Base-by-base conservation (phyloP, 92 coral and sea anemone genomes). In the Isaurus tuberculatus region DNA sequence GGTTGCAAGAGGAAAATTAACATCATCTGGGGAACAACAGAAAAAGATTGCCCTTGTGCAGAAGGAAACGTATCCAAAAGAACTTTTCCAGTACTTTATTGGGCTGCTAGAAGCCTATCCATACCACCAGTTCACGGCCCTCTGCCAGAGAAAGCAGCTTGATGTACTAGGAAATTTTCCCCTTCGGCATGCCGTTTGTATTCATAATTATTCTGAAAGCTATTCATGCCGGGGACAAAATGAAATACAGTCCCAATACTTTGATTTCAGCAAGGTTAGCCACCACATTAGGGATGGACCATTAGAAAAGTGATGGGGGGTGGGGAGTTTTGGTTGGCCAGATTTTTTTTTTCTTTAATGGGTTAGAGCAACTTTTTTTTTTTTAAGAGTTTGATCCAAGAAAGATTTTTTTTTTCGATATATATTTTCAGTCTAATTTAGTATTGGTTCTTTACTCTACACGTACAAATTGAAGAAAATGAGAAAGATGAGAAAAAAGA, bases 161-260 rank as follows among this genome's bases (percentile, higher is more conserved):
- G 90, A 86, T 15, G 20, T 69, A 57, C 80, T 86, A 29, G 80
- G 55, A 34, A 22, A 49, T 0, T 73, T 79, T 16, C 60, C 69
- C 11, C 79, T 85, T 77, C 69, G 79, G 15, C 84, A 85, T 40
- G 88, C 58, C 14, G 75, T 85, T n/a, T 85, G 89, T 32, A 65
- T 85, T 42, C 89, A 85, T 32, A 79, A 85, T 26, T 85, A n/a
- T n/a, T n/a, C 89, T 31, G 89, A 85, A 48, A 36, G 89, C n/a
- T 78, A 85, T n/a, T 5, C 84, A 10, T 85, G 84, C 65, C 64
- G 84, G 25, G 73, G 44, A 13, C 84, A 73, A 73, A 37, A 44
- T 43, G 72, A 67, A 67, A 67, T 67, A 30, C 16, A 67, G 16
- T 30, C 46, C 46, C 46, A 67, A 67, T 11, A 67, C 23, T 67